Conservation (phyloP, 2,888 invertebrate genomes). For the Archips xylosteana region DNA sequence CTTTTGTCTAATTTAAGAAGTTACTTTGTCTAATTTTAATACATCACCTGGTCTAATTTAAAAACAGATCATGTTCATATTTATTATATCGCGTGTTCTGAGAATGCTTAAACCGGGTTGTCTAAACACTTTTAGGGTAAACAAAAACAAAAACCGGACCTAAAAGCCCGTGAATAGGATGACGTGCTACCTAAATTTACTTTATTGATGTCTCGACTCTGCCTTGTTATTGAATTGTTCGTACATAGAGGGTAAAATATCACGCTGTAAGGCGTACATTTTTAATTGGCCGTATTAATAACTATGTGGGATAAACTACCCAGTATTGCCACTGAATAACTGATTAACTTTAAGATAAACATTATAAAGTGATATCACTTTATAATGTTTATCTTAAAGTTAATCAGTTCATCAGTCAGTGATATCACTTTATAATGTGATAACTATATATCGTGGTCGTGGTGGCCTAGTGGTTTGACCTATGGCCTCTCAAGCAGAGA, state of each 20-base stretch:
- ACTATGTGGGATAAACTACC: too few species aligned
- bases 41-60: background rate
- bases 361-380: too few species aligned
- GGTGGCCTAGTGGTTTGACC: too few species aligned
- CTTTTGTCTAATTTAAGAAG: too few species aligned
- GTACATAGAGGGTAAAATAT: background rate
- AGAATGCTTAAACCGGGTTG: constrained; percentile 19
- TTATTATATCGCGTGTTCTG: background rate
- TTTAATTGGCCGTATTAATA: background rate
- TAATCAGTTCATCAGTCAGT: too few species aligned
- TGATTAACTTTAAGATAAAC: too few species aligned
- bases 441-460: too few species aligned
- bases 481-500: too few species aligned
- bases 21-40: background rate
- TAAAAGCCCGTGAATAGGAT: constrained; percentile 13
- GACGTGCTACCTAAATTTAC: constrained; percentile 12
- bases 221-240: background rate
- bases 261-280: constrained; percentile 1
- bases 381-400: too few species aligned
- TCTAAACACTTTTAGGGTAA: constrained; percentile 23
- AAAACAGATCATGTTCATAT: constrained; percentile 1
- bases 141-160: constrained; percentile 12
- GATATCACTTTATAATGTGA: too few species aligned
- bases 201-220: background rate
- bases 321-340: too few species aligned